Conservation (phyloP, 2,797 vertebrate species). For the Melanotaenia trifasciata region DNA sequence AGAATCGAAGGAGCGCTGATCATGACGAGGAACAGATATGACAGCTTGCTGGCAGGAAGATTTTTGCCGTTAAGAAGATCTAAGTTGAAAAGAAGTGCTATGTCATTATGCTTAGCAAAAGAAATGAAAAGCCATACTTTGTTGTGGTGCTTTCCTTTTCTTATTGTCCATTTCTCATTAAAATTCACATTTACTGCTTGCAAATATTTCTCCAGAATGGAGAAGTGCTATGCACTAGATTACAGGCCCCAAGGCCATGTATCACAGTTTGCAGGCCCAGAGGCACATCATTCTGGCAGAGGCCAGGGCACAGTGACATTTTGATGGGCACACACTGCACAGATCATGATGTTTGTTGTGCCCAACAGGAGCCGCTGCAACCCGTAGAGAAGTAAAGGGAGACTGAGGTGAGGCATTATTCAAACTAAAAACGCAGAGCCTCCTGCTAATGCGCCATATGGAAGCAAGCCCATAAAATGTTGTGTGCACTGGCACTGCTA, state of each 20-base stretch:
- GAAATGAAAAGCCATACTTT: constrained; percentile 4
- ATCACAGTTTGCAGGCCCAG: constrained; percentile 42
- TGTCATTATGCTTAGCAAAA: constrained; percentile 15
- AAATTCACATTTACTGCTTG: constrained; percentile 26
- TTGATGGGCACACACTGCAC: constrained; percentile 53
- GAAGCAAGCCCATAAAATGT: constrained; percentile 57
- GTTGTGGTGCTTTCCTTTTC: constrained; percentile 3
- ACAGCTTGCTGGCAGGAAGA: constrained; percentile 33
- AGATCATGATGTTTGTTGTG: constrained; percentile 31
- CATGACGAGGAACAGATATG: constrained; percentile 25
- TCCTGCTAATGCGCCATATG: constrained; percentile 51
- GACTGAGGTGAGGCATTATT: constrained; percentile 25
- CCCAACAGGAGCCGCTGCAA: constrained; percentile 24
- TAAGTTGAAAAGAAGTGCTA: constrained; percentile 5
- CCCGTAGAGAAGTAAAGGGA: not conserved
- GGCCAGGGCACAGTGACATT: constrained; percentile 48
- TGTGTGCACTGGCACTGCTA: constrained; percentile 50
- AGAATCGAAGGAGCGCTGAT: constrained; percentile 18
- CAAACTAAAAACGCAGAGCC: constrained; percentile 21
- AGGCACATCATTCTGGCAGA: constrained; percentile 31
- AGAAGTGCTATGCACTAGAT: constrained; percentile 12
- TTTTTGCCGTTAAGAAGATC: constrained; percentile 22
- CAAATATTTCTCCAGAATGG: constrained; percentile 24
- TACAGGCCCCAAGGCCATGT: constrained; percentile 26
- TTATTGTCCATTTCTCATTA: not conserved